Base-by-base conservation (phyloP, 2,797 vertebrate species). In the Sebastes minor region DNA sequence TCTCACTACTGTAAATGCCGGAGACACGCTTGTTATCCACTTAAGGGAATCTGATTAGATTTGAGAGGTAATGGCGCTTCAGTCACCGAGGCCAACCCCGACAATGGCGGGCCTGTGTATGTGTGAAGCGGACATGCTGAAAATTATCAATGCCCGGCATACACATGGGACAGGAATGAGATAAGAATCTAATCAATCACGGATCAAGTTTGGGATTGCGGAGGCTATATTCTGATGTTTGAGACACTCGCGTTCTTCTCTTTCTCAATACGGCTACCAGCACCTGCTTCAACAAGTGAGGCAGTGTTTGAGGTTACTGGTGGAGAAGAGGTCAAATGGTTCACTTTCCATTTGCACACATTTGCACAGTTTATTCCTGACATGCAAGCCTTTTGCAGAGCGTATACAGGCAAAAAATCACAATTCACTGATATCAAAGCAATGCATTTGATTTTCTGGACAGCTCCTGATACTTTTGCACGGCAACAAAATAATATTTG, bases 21-120 rank as follows among this genome's bases (percentile, higher is more conserved):
- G 95, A 96, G 94, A 95, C 91, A 92, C 64, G 89, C 92, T 94
- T 90, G 90, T 96, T 95, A 95, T 91, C 89, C 92, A 90, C 90
- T 95, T 94, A 94, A 86, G 90, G 83, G 89, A 77, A 89, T 91
- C 81, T 92, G 94, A 96, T 96, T 94, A 87, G 90, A 95, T 95
- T 95, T 88, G 77, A 88, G 91, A 87, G 80, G 91, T 93, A 95
- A 94, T 91, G 89, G 84, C 71, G 91, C 91, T 93, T 92, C 89
- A 93, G 90, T 93, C 91, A 85, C 88, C 63, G 83, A 92, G 89
- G 83, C 85, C 78, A 71, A 61, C 69, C 64, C 25, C 5, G 35
- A 94, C 93, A 95, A 94, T 93, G 92, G 67, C 61, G 0, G 42
- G 81, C 61, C 86, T 94, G 89, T 95, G 88, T 75, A 91, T 92